A percentile compares a stretch with the other conserved stretches of the same genome.
Evolutionary conservation across 2,113 vertebrate species (phyloP).

Genomic region (Oreochromis spilurus): DNA sequence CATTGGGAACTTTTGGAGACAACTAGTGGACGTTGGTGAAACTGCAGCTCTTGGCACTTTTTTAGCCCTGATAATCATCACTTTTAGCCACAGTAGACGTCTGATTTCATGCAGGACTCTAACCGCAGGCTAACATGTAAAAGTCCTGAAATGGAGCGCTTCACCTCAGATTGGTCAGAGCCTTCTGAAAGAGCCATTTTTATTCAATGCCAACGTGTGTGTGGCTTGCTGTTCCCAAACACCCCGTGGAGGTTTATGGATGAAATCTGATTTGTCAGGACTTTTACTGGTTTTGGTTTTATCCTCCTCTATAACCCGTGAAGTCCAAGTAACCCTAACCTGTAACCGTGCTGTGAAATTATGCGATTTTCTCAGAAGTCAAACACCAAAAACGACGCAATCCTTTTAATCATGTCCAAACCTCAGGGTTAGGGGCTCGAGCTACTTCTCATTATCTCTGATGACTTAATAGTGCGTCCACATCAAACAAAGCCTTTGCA

Average conservation of each 20-base stretch:
- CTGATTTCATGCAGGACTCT: not conserved
- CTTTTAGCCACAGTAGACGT: accelerated
- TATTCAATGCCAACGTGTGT: not conserved
- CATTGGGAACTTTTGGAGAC: not conserved
- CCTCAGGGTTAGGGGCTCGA: not conserved
- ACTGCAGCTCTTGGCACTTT: not conserved
- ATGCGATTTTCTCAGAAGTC: not conserved
- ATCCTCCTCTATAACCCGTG: not conserved
- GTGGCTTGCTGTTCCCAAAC: not conserved
- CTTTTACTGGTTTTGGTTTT: not conserved
- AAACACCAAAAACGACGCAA: not conserved
- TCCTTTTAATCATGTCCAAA: not conserved
- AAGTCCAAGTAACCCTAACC: not conserved
- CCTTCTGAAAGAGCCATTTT: not conserved
- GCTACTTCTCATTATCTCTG: not conserved
- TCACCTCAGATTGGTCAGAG: not conserved
- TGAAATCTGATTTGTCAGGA: not conserved
- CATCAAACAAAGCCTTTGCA: not conserved
- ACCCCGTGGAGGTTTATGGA: not conserved
- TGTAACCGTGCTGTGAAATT: not conserved
- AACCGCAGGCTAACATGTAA: not conserved
- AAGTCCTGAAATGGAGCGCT: not conserved
- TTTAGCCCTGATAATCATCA: not conserved
- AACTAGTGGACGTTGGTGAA: not conserved
- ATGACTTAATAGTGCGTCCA: not conserved